Evolutionary conservation across 2,888 invertebrate genomes (phyloP).

Genomic region (Aleiodes leptofemur): DNA sequence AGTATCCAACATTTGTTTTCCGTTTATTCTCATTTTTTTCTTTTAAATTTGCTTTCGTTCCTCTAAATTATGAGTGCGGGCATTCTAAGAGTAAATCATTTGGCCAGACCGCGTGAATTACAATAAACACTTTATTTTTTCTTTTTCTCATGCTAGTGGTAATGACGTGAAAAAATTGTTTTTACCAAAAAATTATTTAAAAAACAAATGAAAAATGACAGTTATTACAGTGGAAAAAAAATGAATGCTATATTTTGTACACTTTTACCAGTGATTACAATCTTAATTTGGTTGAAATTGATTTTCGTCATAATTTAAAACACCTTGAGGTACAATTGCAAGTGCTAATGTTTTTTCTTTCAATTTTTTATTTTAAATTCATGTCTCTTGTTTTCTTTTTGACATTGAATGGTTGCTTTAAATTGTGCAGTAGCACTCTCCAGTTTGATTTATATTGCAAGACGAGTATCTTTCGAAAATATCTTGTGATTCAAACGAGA

Average conservation of each 20-base stretch:
- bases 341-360: neutral
- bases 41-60: neutral
- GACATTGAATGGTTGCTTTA: neutral
- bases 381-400: neutral
- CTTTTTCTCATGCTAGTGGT: neutral
- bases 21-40: neutral
- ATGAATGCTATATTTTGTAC: conserved; percentile 4
- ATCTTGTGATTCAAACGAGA: too few relatives aligned
- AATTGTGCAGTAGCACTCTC: neutral
- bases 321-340: neutral
- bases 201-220: conserved; percentile 10
- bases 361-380: neutral
- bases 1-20: too few relatives aligned
- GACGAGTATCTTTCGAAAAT: too few relatives aligned
- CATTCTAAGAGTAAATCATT: neutral
- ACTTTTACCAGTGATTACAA: neutral
- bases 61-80: neutral
- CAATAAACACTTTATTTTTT: conserved; percentile 11
- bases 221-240: conserved; percentile 6
- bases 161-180: conserved; percentile 17
- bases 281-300: neutral
- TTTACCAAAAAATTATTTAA: conserved; percentile 21
- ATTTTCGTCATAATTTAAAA: too few relatives aligned
- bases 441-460: too few relatives aligned
- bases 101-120: conserved; percentile 21